Conservation (phyloP, 2,888 invertebrate genomes). For the Rotaria magnacalcarata region DNA sequence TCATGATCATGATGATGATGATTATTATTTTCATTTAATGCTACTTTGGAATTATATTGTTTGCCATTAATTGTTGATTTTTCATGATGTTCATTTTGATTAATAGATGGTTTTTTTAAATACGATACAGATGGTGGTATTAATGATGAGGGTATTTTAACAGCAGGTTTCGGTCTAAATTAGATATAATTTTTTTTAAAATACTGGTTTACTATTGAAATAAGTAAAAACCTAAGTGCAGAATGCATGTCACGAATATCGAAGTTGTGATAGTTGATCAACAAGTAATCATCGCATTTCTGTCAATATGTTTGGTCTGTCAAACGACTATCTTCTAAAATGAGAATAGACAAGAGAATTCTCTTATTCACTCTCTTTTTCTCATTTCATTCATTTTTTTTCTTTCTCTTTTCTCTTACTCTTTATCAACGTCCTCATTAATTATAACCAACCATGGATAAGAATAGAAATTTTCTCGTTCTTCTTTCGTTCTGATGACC, state of each 20-base stretch:
- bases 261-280: neutral
- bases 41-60: neutral
- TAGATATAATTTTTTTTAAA: neutral
- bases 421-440: neutral
- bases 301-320: neutral
- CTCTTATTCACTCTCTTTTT: neutral
- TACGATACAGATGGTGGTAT: neutral
- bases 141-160: neutral
- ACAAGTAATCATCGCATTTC: neutral
- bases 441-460: neutral
- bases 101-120: neutral
- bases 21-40: neutral
- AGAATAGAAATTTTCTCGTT: neutral
- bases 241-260: neutral
- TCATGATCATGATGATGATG: neutral
- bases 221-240: neutral
- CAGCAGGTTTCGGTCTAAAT: constrained; percentile 2
- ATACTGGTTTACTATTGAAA: neutral
- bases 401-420: neutral
- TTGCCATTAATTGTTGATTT: neutral
- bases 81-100: neutral
- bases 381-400: neutral
- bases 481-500: constrained; percentile 19
- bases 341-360: neutral
- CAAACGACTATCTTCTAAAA: neutral